These are phyloP conservation scores for Alloplasta piceator DNA, from an alignment of 2,888 invertebrate genomes.

Conservation along the genomic window DNA sequence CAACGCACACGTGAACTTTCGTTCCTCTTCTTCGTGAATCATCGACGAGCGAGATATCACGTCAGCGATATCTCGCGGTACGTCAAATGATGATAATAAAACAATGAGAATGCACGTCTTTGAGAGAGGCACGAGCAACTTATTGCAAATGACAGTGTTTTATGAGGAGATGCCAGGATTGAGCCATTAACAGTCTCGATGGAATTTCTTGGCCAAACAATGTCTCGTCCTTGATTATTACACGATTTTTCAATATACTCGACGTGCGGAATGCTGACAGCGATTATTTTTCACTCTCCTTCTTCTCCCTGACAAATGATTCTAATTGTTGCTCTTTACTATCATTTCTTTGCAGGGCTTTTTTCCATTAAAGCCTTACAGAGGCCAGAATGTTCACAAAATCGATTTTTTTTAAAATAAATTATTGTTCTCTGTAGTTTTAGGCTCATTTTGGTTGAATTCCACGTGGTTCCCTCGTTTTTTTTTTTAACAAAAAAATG, in stretches of 20 bases:
- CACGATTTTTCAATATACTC: neutral
- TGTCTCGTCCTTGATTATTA: slow-evolving; percentile 50
- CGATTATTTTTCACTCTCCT: too few relatives aligned
- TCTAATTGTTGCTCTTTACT: neutral
- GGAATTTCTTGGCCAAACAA: slow-evolving; percentile 35
- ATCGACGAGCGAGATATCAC: slow-evolving; percentile 8
- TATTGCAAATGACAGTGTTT: slow-evolving; percentile 37
- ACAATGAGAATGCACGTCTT: slow-evolving; percentile 3
- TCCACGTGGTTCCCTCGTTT: too few relatives aligned
- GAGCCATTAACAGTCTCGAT: slow-evolving; percentile 61
- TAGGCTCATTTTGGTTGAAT: too few relatives aligned
- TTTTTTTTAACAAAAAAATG: too few relatives aligned
- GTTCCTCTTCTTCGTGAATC: neutral
- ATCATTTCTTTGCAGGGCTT: neutral
- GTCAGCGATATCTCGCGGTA: neutral
- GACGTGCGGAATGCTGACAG: too few relatives aligned
- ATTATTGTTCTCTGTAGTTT: too few relatives aligned
- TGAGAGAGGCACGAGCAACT: too few relatives aligned
- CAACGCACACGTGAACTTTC: slow-evolving; percentile 12
- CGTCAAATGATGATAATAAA: slow-evolving; percentile 25
- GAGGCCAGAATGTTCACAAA: too few relatives aligned
- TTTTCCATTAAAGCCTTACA: neutral
- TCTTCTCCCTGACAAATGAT: neutral
- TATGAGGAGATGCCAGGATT: slow-evolving; percentile 52
- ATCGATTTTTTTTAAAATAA: too few relatives aligned